Conservation (phyloP, 2,113 vertebrate genomes). For the Nesogale talazaci region DNA sequence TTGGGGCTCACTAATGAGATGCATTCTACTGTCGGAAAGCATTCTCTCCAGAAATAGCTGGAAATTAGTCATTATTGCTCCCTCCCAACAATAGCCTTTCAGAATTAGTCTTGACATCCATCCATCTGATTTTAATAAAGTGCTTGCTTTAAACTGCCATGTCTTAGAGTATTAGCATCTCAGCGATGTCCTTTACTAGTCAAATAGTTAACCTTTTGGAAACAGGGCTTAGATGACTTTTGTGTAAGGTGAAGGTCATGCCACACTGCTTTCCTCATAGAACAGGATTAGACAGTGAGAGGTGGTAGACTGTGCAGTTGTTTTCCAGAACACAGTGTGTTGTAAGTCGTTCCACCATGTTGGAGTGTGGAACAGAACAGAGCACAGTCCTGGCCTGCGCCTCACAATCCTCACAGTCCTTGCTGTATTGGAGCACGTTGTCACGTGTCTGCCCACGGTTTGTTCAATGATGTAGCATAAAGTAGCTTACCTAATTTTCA, state of each 20-base stretch:
- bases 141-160: neutral
- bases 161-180: slow-evolving; percentile 18
- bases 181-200: slow-evolving; percentile 11
- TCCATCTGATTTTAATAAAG: slow-evolving; percentile 9
- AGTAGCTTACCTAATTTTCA: neutral
- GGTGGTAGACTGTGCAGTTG: neutral
- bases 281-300: neutral
- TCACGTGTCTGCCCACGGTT: neutral
- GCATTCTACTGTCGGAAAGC: neutral
- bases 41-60: slow-evolving; percentile 19
- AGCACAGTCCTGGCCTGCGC: no score
- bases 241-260: neutral
- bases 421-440: no score
- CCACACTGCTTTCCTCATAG: neutral
- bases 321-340: neutral
- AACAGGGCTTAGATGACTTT: neutral
- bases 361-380: no score
- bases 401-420: no score
- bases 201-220: slow-evolving; percentile 4
- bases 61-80: neutral
- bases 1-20: neutral
- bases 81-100: neutral
- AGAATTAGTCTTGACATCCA: neutral
- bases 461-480: slow-evolving; percentile 1
- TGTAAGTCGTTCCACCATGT: no score